These are phyloP conservation scores for Manacus vitellinus DNA, from an alignment of 2,113 vertebrate species.

Conservation along the genomic window DNA sequence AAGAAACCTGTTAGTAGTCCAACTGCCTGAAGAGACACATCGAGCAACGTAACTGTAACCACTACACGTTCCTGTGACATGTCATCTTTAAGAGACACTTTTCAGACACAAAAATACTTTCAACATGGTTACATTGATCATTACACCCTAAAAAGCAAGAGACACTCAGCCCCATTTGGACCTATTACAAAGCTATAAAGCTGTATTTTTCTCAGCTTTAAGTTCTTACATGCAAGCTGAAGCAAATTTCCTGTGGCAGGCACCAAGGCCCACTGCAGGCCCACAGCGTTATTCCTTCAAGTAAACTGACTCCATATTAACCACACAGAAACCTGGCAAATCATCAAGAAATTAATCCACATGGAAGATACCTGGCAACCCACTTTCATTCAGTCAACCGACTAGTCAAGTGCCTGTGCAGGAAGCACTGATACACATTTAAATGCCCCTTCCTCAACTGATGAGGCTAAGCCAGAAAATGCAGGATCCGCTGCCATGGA, in stretches of 20 bases:
- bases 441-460: not conserved
- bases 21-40: not conserved
- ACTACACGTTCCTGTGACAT: not conserved
- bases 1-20: no score
- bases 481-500: rapidly evolving
- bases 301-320: not conserved
- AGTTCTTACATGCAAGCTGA: not conserved
- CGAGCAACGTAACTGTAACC: not conserved
- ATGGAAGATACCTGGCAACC: not conserved
- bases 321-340: not conserved
- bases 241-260: not conserved
- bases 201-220: not conserved
- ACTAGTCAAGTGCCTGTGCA: not conserved
- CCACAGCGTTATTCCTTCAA: not conserved
- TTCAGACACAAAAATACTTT: not conserved
- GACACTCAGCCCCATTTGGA: not conserved
- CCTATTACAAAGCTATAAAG: not conserved
- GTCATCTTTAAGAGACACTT: not conserved
- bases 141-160: not conserved
- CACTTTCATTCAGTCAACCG: not conserved
- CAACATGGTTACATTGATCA: not conserved
- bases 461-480: not conserved
- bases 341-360: not conserved
- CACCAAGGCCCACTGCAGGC: not conserved
- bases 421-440: not conserved